These are phyloP conservation scores for Tor tambroides DNA, from an alignment of 2,113 vertebrate genomes.

Conservation along the genomic window DNA sequence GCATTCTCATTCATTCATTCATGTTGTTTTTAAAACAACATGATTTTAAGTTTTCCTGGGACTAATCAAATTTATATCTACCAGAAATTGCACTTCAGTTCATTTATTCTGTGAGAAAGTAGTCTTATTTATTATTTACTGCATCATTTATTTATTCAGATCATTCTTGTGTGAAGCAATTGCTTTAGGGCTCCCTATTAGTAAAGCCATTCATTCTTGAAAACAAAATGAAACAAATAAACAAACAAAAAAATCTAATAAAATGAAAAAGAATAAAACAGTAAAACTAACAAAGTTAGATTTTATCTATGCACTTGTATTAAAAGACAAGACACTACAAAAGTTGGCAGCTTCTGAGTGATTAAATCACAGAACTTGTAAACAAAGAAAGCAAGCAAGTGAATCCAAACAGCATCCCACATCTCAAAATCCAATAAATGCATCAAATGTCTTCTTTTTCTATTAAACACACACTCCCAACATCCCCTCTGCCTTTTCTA, in stretches of 20 bases:
- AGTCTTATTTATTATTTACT: not conserved
- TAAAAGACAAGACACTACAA: not conserved
- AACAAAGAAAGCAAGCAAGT: not conserved
- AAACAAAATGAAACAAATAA: not conserved
- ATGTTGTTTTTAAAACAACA: not conserved
- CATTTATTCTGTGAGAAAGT: too few relatives aligned
- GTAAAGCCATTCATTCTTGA: not conserved
- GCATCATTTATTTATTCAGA: not conserved
- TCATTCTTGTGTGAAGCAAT: not conserved
- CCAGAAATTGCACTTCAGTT: too few relatives aligned
- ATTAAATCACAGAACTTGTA: not conserved
- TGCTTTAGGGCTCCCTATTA: not conserved
- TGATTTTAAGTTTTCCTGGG: not conserved
- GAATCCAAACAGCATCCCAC: not conserved
- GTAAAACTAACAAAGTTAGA: too few relatives aligned
- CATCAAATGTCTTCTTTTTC: not conserved
- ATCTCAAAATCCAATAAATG: not conserved
- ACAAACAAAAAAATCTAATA: not conserved
- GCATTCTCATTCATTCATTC: not conserved
- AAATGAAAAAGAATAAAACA: not conserved
- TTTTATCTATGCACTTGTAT: not conserved
- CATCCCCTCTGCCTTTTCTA: not conserved
- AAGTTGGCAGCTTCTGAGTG: not conserved
- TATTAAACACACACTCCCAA: not conserved
- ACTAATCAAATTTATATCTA: too few relatives aligned